These are phyloP conservation scores for Pheosia gnoma DNA, from an alignment of 2,888 invertebrate genomes.

Conservation along the genomic window DNA sequence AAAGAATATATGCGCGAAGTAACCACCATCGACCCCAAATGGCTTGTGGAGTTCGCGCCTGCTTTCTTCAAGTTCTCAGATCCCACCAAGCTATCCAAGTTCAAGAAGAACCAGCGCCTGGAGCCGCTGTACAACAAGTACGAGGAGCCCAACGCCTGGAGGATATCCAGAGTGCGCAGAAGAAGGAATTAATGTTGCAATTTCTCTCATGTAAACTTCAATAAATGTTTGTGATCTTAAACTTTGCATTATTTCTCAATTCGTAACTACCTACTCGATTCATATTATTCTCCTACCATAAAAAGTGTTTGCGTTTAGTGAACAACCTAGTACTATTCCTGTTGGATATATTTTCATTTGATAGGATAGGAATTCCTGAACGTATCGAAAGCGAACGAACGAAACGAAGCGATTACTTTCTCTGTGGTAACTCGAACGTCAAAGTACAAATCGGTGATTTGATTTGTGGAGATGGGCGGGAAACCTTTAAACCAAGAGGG, in stretches of 20 bases:
- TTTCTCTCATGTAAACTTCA: slow-evolving; percentile 3
- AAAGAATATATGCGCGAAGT: slow-evolving; percentile 99
- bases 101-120: slow-evolving; percentile 99
- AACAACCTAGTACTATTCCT: too few relatives aligned
- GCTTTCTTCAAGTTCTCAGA: slow-evolving; percentile 99
- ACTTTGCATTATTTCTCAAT: not conserved
- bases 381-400: too few relatives aligned
- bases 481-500: too few relatives aligned
- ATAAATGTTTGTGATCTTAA: too few relatives aligned
- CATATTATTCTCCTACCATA: too few relatives aligned
- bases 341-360: too few relatives aligned
- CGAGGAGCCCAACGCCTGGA: slow-evolving; percentile 99
- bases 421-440: slow-evolving; percentile 12
- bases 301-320: too few relatives aligned
- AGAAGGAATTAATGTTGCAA: slow-evolving; percentile 88
- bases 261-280: too few relatives aligned
- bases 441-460: not conserved
- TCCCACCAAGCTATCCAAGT: slow-evolving; percentile 98
- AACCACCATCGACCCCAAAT: slow-evolving; percentile 97
- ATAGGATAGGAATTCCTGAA: too few relatives aligned
- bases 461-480: slow-evolving; percentile 3
- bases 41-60: slow-evolving; percentile 99
- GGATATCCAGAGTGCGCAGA: slow-evolving; percentile 96
- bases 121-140: slow-evolving; percentile 99
- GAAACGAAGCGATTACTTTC: too few relatives aligned